These are phyloP conservation scores for Oophaga pumilio DNA, from an alignment of 2,113 vertebrate genomes.

Conservation along the genomic window DNA sequence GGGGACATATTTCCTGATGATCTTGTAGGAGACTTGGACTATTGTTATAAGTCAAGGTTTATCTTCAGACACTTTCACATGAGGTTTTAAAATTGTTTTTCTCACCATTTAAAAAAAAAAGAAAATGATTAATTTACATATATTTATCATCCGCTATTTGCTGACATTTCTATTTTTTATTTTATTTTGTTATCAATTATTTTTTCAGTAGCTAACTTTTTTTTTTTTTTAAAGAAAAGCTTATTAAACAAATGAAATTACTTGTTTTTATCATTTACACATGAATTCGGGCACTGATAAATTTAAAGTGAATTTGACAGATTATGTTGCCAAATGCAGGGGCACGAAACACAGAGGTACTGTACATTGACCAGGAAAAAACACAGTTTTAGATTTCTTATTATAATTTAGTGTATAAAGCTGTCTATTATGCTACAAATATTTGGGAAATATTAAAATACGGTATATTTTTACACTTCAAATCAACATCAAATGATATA, in stretches of 20 bases:
- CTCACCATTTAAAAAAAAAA: neutral
- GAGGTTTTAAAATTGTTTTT: neutral
- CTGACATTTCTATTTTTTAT: neutral
- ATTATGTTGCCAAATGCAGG: no score
- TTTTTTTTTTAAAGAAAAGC: neutral
- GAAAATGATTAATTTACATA: neutral
- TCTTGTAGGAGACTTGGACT: neutral
- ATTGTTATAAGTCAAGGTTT: conserved; percentile 28
- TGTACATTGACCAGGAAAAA: no score
- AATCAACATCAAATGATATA: no score
- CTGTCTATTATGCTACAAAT: no score
- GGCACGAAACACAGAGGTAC: no score
- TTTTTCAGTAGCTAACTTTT: neutral
- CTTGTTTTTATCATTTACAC: no score
- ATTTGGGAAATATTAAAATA: no score
- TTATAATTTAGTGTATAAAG: no score
- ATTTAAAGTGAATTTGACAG: neutral
- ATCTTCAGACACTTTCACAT: conserved; percentile 12
- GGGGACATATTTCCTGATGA: conserved; percentile 9
- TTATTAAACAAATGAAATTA: neutral
- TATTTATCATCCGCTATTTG: neutral
- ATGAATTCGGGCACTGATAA: neutral
- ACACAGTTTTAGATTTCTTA: no score
- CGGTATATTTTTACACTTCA: no score
- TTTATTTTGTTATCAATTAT: neutral